Evolutionary conservation across 2,888 invertebrate genomes (phyloP).

Genomic region (Drosophila paranaensis): DNA sequence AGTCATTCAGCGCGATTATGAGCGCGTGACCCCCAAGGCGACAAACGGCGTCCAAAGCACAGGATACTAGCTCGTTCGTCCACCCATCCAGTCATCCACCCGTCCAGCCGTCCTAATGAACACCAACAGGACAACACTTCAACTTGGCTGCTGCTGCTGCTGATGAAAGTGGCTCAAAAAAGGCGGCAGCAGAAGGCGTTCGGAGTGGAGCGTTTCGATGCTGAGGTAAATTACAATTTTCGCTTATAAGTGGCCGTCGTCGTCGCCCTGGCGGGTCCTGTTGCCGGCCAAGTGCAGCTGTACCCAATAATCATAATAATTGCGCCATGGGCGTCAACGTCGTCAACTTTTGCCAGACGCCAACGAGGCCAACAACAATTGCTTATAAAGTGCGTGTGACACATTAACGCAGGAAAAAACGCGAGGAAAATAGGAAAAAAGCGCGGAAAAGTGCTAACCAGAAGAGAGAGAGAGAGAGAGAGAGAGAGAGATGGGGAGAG

Average conservation of each 20-base stretch:
- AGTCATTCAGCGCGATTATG: slow-evolving; percentile 81
- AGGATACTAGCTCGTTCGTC: slow-evolving; percentile 28
- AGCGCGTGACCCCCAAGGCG: slow-evolving; percentile 79
- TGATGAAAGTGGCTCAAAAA: slow-evolving; percentile 56
- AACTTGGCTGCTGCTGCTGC: slow-evolving; percentile 40
- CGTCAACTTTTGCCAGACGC: slow-evolving; percentile 78
- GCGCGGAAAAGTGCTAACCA: slow-evolving; percentile 59
- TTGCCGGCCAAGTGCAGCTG: slow-evolving; percentile 70
- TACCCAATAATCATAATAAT: slow-evolving; percentile 81
- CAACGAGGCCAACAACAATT: slow-evolving; percentile 69
- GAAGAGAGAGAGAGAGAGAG: slow-evolving; percentile 44
- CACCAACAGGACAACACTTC: slow-evolving; percentile 60
- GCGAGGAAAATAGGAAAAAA: slow-evolving; percentile 37
- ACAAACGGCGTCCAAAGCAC: slow-evolving; percentile 59
- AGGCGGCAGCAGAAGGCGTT: slow-evolving; percentile 17
- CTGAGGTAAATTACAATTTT: slow-evolving; percentile 79
- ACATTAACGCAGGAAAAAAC: slow-evolving; percentile 75
- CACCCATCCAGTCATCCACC: slow-evolving; percentile 7
- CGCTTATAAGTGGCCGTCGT: slow-evolving; percentile 72
- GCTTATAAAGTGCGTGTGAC: slow-evolving; percentile 83
- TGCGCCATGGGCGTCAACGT: slow-evolving; percentile 74
- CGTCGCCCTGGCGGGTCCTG: slow-evolving; percentile 52
- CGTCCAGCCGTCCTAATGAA: slow-evolving; percentile 64
- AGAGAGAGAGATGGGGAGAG: slow-evolving; percentile 25
- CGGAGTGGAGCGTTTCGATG: slow-evolving; percentile 24